phyloP scores from a whole-genome alignment of 2,888 invertebrate genomes.

The Halictus ligatus region DNA sequence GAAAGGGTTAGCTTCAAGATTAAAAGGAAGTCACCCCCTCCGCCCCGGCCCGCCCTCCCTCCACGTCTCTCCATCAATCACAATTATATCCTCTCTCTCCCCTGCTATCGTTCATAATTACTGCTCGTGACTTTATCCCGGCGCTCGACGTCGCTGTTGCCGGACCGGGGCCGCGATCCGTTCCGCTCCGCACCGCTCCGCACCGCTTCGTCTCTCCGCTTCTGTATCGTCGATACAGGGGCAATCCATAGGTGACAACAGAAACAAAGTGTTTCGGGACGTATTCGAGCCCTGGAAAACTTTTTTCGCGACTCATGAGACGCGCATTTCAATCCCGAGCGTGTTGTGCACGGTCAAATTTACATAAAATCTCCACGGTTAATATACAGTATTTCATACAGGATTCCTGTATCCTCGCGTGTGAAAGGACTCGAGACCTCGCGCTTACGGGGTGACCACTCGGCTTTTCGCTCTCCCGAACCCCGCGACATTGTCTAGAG shows the following conservation, averaged over 20 bases:
- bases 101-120: constrained; percentile 83
- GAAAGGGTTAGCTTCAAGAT: constrained; percentile 83
- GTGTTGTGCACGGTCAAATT: neutral
- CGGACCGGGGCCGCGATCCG: constrained; percentile 47
- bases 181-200: constrained; percentile 18
- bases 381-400: neutral
- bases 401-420: neutral
- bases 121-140: constrained; percentile 82
- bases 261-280: constrained; percentile 15
- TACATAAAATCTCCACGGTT: neutral
- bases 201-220: neutral
- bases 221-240: constrained; percentile 13
- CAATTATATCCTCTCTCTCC: constrained; percentile 82
- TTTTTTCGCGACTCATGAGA: neutral
- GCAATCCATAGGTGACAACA: constrained; percentile 28
- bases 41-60: constrained; percentile 65
- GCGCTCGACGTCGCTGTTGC: constrained; percentile 64
- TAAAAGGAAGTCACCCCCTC: constrained; percentile 83
- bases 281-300: neutral
- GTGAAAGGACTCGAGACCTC: neutral
- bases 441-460: neutral
- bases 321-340: neutral
- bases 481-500: constrained; percentile 44
- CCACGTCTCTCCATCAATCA: constrained; percentile 83
- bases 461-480: constrained; percentile 49